Conservation (phyloP, 1,140 invertebrate species). For the Zelostemma sp. region DNA sequence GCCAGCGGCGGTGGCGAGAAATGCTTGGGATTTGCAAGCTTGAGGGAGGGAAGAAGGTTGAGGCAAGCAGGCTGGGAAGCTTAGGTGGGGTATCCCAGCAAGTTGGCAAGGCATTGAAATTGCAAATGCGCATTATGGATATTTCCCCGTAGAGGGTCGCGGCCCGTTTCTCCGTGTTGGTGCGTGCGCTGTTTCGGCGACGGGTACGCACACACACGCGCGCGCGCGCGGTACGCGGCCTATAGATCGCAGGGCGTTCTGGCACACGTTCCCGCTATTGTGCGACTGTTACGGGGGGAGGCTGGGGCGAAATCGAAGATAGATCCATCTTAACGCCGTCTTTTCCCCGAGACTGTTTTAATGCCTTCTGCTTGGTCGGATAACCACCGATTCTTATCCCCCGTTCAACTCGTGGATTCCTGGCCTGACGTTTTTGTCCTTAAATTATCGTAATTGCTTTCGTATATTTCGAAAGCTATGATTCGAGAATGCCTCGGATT, state of each 20-base stretch:
- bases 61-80: not conserved
- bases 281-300: conserved; percentile 20
- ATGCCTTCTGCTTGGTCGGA: too few relatives aligned
- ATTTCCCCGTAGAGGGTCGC: conserved; percentile 67
- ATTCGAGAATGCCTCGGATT: too few relatives aligned
- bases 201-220: conserved; percentile 41
- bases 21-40: conserved; percentile 32
- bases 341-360: too few relatives aligned
- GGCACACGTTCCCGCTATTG: conserved; percentile 5
- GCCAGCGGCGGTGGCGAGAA: conserved; percentile 38
- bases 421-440: too few relatives aligned
- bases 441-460: too few relatives aligned
- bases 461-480: too few relatives aligned
- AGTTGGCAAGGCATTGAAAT: conserved; percentile 65
- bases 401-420: too few relatives aligned
- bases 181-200: conserved; percentile 35
- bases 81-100: conserved; percentile 33
- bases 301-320: conserved; percentile 20
- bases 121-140: conserved; percentile 72
- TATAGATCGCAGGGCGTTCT: conserved; percentile 4
- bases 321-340: conserved; percentile 29
- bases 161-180: conserved; percentile 40
- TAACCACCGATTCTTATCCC: too few relatives aligned
- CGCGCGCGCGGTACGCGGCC: conserved; percentile 1
- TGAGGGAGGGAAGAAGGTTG: conserved; percentile 26